Conservation (phyloP, 1,140 invertebrate species). For the Hydropsyche tenuis region DNA sequence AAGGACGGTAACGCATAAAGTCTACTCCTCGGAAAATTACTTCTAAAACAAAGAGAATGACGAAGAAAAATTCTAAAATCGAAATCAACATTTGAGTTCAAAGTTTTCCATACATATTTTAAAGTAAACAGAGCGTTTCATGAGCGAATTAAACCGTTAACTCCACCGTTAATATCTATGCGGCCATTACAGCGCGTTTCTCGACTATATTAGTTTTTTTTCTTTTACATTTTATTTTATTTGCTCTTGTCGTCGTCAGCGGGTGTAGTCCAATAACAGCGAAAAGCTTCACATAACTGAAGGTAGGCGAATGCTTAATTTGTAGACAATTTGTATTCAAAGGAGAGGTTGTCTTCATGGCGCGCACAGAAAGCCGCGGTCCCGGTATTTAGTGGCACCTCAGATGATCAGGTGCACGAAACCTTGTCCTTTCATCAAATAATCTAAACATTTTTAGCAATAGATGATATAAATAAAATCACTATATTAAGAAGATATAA, state of each 20-base stretch:
- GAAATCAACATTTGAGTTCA: too few species aligned
- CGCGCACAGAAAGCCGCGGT: constrained; percentile 15
- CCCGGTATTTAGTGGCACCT: constrained; percentile 43
- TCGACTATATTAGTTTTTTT: constrained; percentile 38
- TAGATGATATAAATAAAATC: too few species aligned
- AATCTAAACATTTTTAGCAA: too few species aligned
- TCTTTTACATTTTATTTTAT: constrained; percentile 14
- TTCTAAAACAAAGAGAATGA: too few species aligned
- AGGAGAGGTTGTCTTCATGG: constrained; percentile 41
- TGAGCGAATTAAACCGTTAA: constrained; percentile 6
- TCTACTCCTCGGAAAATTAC: too few species aligned
- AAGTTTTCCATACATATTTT: too few species aligned
- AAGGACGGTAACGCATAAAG: neutral
- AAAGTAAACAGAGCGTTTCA: neutral
- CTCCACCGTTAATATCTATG: neutral
- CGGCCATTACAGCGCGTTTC: constrained; percentile 10
- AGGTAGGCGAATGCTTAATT: constrained; percentile 41
- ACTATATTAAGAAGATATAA: too few species aligned
- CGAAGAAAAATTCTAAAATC: too few species aligned
- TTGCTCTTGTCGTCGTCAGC: neutral
- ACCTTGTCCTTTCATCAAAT: constrained; percentile 6
- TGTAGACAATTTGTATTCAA: constrained; percentile 49
- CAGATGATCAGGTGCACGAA: constrained; percentile 20
- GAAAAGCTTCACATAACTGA: constrained; percentile 11
- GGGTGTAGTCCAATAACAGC: neutral